These are phyloP conservation scores for Xyliphius kryptos DNA, from an alignment of 2,113 vertebrate species.

Conservation along the genomic window DNA sequence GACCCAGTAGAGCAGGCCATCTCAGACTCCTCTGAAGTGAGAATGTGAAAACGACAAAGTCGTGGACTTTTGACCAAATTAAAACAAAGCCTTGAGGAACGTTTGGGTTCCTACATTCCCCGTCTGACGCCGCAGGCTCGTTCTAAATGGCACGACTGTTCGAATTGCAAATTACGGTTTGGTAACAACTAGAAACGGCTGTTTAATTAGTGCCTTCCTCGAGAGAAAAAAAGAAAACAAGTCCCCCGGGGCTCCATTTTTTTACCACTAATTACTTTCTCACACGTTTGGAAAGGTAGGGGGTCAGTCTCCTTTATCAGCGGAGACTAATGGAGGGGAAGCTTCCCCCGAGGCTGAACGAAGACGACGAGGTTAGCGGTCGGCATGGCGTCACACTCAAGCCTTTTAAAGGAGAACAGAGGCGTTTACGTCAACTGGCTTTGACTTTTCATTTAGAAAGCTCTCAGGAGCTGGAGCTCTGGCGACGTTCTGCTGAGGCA, in stretches of 20 bases:
- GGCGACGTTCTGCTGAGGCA: conserved; percentile 15
- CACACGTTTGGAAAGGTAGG: conserved; percentile 5
- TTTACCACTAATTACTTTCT: conserved; percentile 1
- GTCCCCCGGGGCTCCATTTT: neutral
- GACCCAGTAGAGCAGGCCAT: no score
- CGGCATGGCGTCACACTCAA: conserved; percentile 15
- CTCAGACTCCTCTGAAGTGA: no score
- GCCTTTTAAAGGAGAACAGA: conserved; percentile 9
- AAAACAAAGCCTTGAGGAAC: no score
- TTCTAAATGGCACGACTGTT: neutral
- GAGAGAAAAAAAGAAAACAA: neutral
- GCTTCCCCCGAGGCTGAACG: conserved; percentile 2
- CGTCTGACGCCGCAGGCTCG: no score
- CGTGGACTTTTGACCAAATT: no score
- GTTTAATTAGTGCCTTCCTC: neutral
- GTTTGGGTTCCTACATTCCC: no score
- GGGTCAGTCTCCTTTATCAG: neutral
- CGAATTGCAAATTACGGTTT: neutral
- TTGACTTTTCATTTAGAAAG: conserved; percentile 7
- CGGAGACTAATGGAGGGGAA: neutral
- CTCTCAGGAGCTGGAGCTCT: conserved; percentile 24
- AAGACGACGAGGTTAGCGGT: conserved; percentile 18
- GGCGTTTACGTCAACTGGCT: conserved; percentile 15
- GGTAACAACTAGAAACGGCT: neutral
- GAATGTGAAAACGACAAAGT: no score